phyloP scores from a whole-genome alignment of 2,888 invertebrate genomes.

The Isotomurus palustris region DNA sequence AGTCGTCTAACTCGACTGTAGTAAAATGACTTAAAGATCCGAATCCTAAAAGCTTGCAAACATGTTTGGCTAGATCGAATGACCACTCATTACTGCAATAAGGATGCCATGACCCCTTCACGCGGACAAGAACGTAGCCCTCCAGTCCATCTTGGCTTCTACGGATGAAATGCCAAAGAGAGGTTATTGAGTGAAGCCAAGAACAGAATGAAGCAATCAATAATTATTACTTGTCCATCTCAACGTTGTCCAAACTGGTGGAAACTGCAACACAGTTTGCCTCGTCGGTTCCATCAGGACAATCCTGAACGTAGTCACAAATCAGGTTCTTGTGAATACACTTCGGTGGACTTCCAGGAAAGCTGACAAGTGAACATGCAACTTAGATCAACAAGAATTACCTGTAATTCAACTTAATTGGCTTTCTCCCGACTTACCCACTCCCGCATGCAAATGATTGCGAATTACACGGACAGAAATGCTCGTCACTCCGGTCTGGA shows the following conservation, averaged over 20 bases:
- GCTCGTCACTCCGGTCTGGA: slow-evolving; percentile 24
- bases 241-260: not conserved
- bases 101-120: slow-evolving; percentile 26
- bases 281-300: slow-evolving; percentile 25
- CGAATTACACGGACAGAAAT: slow-evolving; percentile 8
- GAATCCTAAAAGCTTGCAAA: slow-evolving; percentile 20
- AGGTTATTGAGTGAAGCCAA: too few relatives aligned
- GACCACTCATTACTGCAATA: slow-evolving; percentile 29
- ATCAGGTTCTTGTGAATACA: slow-evolving; percentile 19
- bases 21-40: too few relatives aligned
- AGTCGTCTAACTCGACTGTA: not conserved
- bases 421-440: too few relatives aligned
- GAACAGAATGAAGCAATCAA: not conserved
- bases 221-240: not conserved
- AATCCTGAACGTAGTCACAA: slow-evolving; percentile 21
- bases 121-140: slow-evolving; percentile 27
- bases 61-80: slow-evolving; percentile 6
- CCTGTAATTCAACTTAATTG: not conserved
- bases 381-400: not conserved
- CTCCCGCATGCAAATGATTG: slow-evolving; percentile 20
- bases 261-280: slow-evolving; percentile 13
- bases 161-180: not conserved
- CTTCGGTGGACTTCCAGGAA: not conserved
- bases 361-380: not conserved
- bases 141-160: not conserved